phyloP scores from a whole-genome alignment of 2,797 vertebrate genomes.

The Anisognathus igniventris region DNA sequence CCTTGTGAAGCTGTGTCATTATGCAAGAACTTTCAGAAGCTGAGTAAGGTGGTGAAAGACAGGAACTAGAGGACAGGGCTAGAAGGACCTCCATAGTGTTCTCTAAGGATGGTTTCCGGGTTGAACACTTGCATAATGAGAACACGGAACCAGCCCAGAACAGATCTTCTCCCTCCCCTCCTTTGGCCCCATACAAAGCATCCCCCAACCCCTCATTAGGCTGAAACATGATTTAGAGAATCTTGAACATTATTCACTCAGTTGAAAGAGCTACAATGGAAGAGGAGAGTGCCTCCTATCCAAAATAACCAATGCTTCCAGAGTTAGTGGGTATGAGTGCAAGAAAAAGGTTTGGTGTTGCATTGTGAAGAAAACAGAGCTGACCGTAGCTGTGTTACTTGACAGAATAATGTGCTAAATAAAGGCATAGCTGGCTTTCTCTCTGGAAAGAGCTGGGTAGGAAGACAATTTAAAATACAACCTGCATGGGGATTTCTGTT shows the following conservation, averaged over 20 bases:
- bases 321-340: not conserved
- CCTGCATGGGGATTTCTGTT: not conserved
- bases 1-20: not conserved
- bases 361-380: not conserved
- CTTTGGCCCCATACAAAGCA: not conserved
- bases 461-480: not conserved
- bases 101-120: not conserved
- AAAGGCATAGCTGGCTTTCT: not conserved
- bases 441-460: not conserved
- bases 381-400: not conserved
- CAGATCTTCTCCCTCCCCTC: not conserved
- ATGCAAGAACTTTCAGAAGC: not conserved
- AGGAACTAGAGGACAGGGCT: not conserved
- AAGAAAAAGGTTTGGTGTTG: not conserved
- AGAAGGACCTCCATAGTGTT: not conserved
- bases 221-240: not conserved
- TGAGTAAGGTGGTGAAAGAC: not conserved
- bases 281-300: not conserved
- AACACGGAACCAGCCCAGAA: not conserved
- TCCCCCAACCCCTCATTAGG: not conserved
- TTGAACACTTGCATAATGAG: not conserved
- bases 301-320: not conserved
- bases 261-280: not conserved
- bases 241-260: not conserved
- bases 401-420: not conserved